Evolutionary conservation across 2,888 invertebrate species (phyloP), one percentile per base, ranked within the genome.

Genomic region (Leptopilina drosophilae): DNA sequence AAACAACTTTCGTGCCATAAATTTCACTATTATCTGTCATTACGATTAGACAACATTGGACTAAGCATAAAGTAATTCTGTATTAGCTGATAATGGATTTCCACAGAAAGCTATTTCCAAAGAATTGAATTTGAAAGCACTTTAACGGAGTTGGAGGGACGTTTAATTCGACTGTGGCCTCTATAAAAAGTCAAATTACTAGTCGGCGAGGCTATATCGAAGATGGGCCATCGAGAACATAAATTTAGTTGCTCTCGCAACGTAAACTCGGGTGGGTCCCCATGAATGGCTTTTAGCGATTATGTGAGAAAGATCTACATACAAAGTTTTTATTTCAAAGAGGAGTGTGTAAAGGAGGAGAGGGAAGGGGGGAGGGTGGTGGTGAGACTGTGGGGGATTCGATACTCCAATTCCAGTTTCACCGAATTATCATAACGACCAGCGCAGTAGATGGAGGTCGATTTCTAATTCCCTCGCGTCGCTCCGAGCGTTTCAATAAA

Each of bases 391-490:
- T 33, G 33, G 33, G 8, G 8, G 69, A 73, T 56, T n/a, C 56
- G 73, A 73, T 73, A 73, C 73, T 73, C 73, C 73, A 73, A 73
- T 73, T 73, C 73, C 73, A 73, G 73, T 73, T 73, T 73, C 73
- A 73, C 33, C 73, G 56, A 73, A 73, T 73, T 73, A 73, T 73
- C 73, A 73, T 73, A 73, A 73, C 73, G 73, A 59, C 73, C 73
- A 73, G 56, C 73, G 40, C 56, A 73, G 73, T 56, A 73, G 73
- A 73, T 73, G 73, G 73, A 73, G 73, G 73, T 73, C 73, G 73
- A 73, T 73, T 73, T 73, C 73, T 73, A 73, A 73, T 73, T 73
- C 73, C 73, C 40, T 56, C 73, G 56, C 56, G 73, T 73, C 73
- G 73, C 73, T 73, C 73, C 73, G n/a, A 73, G 73, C 73, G 73